phyloP scores from a whole-genome alignment of 92 coral and sea anemone species.

The Muricea muricata region DNA sequence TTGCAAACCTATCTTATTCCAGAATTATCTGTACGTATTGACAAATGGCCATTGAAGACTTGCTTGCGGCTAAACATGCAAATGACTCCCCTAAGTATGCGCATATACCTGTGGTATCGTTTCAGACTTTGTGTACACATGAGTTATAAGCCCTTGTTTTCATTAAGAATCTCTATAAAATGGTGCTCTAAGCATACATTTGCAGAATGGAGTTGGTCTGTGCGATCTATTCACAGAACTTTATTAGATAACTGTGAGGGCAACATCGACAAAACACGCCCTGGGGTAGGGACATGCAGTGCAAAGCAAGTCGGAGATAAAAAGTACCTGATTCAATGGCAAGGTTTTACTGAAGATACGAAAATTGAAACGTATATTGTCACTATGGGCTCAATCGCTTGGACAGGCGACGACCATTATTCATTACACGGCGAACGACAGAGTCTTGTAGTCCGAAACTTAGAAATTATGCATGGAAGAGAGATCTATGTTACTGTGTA shows the following conservation, averaged over 20 bases:
- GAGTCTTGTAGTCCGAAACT: slow-evolving; percentile 67
- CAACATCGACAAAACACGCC: slow-evolving; percentile 80
- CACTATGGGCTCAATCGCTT: slow-evolving; percentile 76
- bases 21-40: slow-evolving; percentile 73
- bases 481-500: slow-evolving; percentile 72
- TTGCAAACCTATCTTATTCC: slow-evolving; percentile 85
- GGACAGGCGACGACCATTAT: slow-evolving; percentile 83
- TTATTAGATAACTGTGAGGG: slow-evolving; percentile 73
- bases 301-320: slow-evolving; percentile 85
- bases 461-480: slow-evolving; percentile 78
- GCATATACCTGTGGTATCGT: slow-evolving; percentile 92
- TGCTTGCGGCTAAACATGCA: slow-evolving; percentile 83
- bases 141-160: slow-evolving; percentile 56
- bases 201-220: slow-evolving; percentile 94
- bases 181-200: slow-evolving; percentile 83
- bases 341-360: slow-evolving; percentile 79
- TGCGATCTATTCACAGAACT: slow-evolving; percentile 72
- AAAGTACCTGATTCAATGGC: slow-evolving; percentile 87
- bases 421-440: slow-evolving; percentile 68
- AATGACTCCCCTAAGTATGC: slow-evolving; percentile 86
- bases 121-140: slow-evolving; percentile 71
- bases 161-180: slow-evolving; percentile 58
- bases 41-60: slow-evolving; percentile 92
- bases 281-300: slow-evolving; percentile 73
- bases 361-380: slow-evolving; percentile 74